Percentiles rank a stretch among this genome's conserved stretches.
phyloP scores from a whole-genome alignment of 2,113 vertebrate species.

The Strigops habroptila region DNA sequence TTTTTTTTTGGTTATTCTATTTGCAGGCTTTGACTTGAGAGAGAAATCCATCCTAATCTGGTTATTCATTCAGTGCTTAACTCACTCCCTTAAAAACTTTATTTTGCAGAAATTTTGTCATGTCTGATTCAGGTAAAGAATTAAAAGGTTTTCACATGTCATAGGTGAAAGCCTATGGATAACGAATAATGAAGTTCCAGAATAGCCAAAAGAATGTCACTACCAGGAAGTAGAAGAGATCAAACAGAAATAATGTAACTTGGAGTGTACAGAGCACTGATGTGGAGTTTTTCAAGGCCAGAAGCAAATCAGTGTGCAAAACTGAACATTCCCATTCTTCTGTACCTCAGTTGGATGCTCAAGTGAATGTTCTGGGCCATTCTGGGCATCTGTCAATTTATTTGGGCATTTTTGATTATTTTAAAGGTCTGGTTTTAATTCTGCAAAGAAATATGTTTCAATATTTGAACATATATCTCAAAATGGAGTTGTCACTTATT shows the following conservation, averaged over 20 bases:
- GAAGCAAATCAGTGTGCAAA: not conserved
- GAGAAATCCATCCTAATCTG: not conserved
- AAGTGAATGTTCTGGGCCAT: not conserved
- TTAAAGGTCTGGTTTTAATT: not conserved
- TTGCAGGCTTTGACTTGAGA: not conserved
- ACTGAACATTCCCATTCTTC: not conserved
- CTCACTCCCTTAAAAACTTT: not conserved
- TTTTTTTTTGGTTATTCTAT: not conserved
- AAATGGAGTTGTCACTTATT: not conserved
- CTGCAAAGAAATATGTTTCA: not conserved
- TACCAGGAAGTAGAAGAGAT: not conserved
- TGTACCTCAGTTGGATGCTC: not conserved
- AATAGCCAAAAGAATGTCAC: not conserved
- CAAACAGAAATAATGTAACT: not conserved
- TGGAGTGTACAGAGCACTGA: not conserved
- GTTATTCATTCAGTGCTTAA: not conserved
- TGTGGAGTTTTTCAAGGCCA: fast-evolving
- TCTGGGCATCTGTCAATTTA: fast-evolving
- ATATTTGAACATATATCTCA: not conserved
- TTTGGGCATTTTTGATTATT: not conserved
- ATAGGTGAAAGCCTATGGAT: not conserved
- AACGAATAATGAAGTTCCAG: not conserved
- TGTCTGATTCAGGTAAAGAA: not conserved
- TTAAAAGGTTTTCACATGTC: not conserved
- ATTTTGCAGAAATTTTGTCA: not conserved